A percentile compares a stretch with the other conserved stretches of the same genome.
phyloP scores from a whole-genome alignment of 2,113 vertebrate species.

The Nycticebus coucang region DNA sequence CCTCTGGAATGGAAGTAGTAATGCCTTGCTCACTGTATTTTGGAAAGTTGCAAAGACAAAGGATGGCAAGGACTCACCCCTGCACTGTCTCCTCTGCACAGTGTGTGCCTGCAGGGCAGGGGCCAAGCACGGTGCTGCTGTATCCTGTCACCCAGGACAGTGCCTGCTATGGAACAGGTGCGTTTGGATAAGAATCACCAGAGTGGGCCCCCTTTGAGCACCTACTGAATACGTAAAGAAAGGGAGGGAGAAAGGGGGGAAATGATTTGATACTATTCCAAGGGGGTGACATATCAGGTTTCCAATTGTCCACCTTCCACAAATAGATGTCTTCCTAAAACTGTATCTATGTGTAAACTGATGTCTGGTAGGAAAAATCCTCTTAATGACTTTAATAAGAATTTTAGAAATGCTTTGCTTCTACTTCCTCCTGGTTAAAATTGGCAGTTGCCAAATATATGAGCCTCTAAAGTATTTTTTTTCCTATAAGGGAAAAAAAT shows the following conservation, averaged over 20 bases:
- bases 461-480: not conserved
- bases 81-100: not conserved
- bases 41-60: not conserved
- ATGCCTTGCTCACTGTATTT: not conserved
- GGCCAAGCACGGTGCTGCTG: not conserved
- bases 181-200: not conserved
- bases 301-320: not conserved
- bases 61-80: no score
- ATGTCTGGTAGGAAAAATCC: conserved; percentile 54
- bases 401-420: conserved; percentile 46
- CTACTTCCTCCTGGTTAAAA: conserved; percentile 62
- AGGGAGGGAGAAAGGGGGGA: not conserved
- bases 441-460: conserved; percentile 36
- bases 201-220: not conserved
- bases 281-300: not conserved
- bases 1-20: not conserved
- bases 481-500: not conserved
- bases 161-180: not conserved
- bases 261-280: not conserved
- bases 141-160: not conserved
- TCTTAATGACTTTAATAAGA: conserved; percentile 57
- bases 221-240: not conserved
- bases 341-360: conserved; percentile 14
- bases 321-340: conserved; percentile 28
- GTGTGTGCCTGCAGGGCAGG: not conserved